phyloP scores from a whole-genome alignment of 2,888 invertebrate species.

The Entomobrya multifasciata region DNA sequence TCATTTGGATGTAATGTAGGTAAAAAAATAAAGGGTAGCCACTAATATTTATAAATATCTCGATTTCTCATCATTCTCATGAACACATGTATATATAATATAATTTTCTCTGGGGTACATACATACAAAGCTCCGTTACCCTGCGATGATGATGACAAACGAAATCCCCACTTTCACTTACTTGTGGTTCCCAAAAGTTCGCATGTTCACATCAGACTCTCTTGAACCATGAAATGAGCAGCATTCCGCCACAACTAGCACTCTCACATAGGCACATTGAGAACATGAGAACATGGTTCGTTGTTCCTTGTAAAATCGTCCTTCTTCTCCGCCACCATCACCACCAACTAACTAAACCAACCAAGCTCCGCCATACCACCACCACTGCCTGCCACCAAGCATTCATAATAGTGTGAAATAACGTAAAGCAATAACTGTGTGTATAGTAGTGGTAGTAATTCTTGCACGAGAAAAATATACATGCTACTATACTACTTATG shows the following conservation, averaged over 20 bases:
- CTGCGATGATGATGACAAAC: slow-evolving; percentile 61
- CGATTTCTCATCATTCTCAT: neutral
- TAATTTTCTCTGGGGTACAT: slow-evolving; percentile 17
- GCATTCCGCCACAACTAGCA: slow-evolving; percentile 50
- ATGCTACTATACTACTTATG: neutral
- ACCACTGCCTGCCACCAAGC: neutral
- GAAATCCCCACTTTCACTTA: slow-evolving; percentile 69
- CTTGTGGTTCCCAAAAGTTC: slow-evolving; percentile 68
- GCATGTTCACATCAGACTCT: slow-evolving; percentile 61
- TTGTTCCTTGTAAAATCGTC: slow-evolving; percentile 2
- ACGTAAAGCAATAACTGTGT: neutral
- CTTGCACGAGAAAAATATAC: slow-evolving; percentile 12
- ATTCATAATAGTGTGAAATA: neutral
- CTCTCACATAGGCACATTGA: neutral
- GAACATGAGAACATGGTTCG: slow-evolving; percentile 12
- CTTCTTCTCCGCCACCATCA: slow-evolving; percentile 1
- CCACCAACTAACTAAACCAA: neutral
- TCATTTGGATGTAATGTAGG: neutral
- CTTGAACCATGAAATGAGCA: slow-evolving; percentile 71
- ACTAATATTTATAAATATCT: no score
- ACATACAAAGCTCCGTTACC: slow-evolving; percentile 20
- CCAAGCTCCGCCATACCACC: slow-evolving; percentile 11
- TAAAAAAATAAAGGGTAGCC: slow-evolving; percentile 12
- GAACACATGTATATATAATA: no score
- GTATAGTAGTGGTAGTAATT: neutral